These are phyloP conservation scores for Eulemur mongoz DNA, from an alignment of 2,797 vertebrate species.

Conservation along the genomic window DNA sequence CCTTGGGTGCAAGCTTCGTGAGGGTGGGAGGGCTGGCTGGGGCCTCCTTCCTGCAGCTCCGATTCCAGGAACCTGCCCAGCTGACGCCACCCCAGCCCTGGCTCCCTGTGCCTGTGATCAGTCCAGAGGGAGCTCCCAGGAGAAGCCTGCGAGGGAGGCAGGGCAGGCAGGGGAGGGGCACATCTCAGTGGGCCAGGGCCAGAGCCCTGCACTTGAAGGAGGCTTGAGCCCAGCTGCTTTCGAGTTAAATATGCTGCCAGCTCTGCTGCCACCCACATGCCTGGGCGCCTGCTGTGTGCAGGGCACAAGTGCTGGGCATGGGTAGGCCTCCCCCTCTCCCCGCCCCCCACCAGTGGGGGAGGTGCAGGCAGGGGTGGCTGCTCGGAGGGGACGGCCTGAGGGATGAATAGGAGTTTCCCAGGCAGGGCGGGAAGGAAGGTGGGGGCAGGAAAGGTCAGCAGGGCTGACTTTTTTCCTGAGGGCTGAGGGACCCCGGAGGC, in stretches of 20 bases:
- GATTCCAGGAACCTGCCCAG: background rate
- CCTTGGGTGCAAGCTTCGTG: background rate
- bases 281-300: background rate
- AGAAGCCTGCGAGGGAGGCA: background rate
- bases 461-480: background rate
- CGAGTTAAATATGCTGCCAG: background rate
- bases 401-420: background rate
- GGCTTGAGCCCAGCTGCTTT: background rate
- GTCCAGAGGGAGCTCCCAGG: background rate
- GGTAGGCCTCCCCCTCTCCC: background rate
- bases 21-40: background rate
- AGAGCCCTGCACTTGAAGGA: background rate
- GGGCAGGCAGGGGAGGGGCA: background rate
- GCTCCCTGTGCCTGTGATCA: background rate
- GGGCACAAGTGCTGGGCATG: background rate
- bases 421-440: background rate
- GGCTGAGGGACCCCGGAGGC: background rate
- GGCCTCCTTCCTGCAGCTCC: background rate
- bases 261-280: background rate
- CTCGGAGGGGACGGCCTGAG: background rate
- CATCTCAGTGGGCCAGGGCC: background rate
- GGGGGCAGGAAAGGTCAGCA: background rate
- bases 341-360: background rate
- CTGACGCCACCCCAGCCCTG: fast-evolving
- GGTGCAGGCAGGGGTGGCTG: background rate